These are phyloP conservation scores for Chrysemys picta DNA, from an alignment of 2,113 vertebrate genomes.

Conservation along the genomic window DNA sequence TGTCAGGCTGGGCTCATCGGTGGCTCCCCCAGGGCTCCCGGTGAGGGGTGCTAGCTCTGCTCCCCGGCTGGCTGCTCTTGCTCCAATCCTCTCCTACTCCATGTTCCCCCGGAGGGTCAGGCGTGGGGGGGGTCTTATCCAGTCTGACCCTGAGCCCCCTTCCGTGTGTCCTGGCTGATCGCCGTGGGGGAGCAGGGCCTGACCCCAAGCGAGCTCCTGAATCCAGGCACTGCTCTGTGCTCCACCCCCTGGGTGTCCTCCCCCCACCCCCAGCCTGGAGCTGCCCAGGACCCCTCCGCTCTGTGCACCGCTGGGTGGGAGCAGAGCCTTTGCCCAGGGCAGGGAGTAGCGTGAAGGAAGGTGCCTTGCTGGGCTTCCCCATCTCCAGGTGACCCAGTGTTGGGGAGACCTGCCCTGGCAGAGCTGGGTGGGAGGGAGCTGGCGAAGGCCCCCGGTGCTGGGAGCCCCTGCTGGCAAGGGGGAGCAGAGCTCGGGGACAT, in stretches of 20 bases:
- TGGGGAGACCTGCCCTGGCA: no score
- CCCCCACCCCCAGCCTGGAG: no score
- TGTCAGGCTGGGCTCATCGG: not conserved
- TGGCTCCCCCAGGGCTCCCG: fast-evolving
- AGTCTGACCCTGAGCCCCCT: not conserved
- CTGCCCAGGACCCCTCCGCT: no score
- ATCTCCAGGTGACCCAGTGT: no score
- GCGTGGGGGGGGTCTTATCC: no score
- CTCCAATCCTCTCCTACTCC: not conserved
- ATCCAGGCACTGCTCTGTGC: no score
- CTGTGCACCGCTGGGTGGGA: not conserved
- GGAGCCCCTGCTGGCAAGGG: not conserved
- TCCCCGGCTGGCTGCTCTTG: fast-evolving
- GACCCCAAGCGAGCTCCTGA: no score
- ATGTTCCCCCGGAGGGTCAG: no score
- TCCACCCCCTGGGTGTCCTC: no score
- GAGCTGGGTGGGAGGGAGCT: not conserved
- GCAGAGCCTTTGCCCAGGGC: not conserved
- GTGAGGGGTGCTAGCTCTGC: fast-evolving
- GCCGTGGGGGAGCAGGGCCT: no score
- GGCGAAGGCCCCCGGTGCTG: not conserved
- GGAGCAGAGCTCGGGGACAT: not conserved
- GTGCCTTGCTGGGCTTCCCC: not conserved
- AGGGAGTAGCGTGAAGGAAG: not conserved
- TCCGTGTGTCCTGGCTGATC: not conserved